Conservation (phyloP, 2,888 invertebrate genomes). For the Isoperla grammatica region DNA sequence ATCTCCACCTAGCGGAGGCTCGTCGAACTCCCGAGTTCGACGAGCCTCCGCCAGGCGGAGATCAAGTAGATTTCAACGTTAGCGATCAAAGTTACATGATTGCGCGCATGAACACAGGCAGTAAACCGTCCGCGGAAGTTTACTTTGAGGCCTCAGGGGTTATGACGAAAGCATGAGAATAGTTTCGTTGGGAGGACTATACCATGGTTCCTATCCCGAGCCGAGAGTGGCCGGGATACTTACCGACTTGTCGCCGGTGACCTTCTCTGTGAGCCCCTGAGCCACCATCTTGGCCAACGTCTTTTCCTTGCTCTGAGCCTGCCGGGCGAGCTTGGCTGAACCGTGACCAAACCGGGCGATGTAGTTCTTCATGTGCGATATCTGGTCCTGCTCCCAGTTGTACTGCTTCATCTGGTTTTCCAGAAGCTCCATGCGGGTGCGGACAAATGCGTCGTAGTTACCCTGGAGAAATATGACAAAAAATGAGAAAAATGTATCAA, state of each 20-base stretch:
- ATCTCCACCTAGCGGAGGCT: too few relatives aligned
- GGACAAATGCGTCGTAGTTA: slow-evolving; percentile 95
- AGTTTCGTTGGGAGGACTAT: too few relatives aligned
- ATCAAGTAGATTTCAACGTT: too few relatives aligned
- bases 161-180: too few relatives aligned
- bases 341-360: slow-evolving; percentile 99
- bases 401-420: slow-evolving; percentile 99
- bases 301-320: slow-evolving; percentile 99
- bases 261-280: slow-evolving; percentile 94
- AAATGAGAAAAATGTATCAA: too few relatives aligned
- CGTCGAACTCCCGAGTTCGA: too few relatives aligned
- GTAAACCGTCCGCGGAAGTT: too few relatives aligned
- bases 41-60: too few relatives aligned
- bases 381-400: slow-evolving; percentile 99
- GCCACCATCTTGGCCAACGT: slow-evolving; percentile 99
- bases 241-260: slow-evolving; percentile 81
- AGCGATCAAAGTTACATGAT: too few relatives aligned
- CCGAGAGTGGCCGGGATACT: slow-evolving; percentile 44
- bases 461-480: slow-evolving; percentile 44
- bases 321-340: slow-evolving; percentile 94
- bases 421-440: slow-evolving; percentile 86
- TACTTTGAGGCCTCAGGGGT: too few relatives aligned
- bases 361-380: slow-evolving; percentile 99
- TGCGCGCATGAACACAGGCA: too few relatives aligned
- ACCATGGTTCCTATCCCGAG: too few relatives aligned